phyloP scores from a whole-genome alignment of 2,888 invertebrate genomes.

The Drosophila antonietae region DNA sequence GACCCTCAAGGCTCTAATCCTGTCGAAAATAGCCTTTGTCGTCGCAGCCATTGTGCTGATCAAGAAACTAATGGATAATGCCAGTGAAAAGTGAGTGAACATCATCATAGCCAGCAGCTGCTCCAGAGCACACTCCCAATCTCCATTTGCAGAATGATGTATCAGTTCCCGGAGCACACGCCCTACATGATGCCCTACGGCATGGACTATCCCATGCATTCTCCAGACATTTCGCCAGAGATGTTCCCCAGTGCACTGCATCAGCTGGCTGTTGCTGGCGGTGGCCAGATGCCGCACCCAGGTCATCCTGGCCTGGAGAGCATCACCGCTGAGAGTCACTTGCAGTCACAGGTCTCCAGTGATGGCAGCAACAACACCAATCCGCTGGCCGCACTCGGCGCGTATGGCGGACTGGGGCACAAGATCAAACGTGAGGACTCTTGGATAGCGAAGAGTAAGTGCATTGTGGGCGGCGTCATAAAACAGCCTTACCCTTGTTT shows the following conservation, averaged over 20 bases:
- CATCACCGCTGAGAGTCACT: conserved; percentile 78
- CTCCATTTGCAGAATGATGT: conserved; percentile 80
- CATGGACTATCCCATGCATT: conserved; percentile 83
- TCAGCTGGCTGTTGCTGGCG: conserved; percentile 76
- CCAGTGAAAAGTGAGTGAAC: conserved; percentile 82
- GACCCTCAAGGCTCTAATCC: conserved; percentile 89
- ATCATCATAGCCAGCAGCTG: neutral
- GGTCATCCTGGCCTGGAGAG: conserved; percentile 77
- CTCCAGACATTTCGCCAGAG: conserved; percentile 79
- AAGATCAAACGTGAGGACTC: conserved; percentile 84
- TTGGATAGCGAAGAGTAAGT: conserved; percentile 82
- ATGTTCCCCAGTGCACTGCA: conserved; percentile 82
- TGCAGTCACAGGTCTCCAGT: conserved; percentile 80
- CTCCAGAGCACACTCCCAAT: neutral
- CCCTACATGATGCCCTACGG: conserved; percentile 84
- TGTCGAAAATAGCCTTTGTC: conserved; percentile 89
- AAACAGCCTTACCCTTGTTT: conserved; percentile 52
- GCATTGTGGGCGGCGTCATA: conserved; percentile 37
- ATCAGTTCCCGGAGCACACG: conserved; percentile 83
- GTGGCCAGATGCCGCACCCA: conserved; percentile 58
- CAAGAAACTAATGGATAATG: conserved; percentile 88
- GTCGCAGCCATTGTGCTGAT: conserved; percentile 87
- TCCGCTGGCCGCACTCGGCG: conserved; percentile 79
- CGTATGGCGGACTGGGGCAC: conserved; percentile 74
- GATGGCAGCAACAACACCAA: conserved; percentile 83